Percentiles rank a stretch among this genome's conserved stretches.
phyloP scores from a whole-genome alignment of 2,113 vertebrate genomes.

The Cathartes aura region DNA sequence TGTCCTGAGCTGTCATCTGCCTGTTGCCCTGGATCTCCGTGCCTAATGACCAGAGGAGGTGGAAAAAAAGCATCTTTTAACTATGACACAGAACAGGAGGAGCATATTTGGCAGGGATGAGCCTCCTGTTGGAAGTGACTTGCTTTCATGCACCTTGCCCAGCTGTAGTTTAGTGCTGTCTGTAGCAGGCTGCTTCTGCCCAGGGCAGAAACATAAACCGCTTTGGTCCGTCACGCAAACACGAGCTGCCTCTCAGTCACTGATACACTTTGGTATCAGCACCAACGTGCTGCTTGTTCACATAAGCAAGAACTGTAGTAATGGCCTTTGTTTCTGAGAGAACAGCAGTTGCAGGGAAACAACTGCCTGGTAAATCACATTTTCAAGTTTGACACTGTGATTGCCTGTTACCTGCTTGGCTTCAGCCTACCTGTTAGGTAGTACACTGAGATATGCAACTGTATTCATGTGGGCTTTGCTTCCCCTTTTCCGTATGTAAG shows the following conservation, averaged over 20 bases:
- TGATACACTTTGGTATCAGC: not conserved
- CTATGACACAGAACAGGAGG: not conserved
- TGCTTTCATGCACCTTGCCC: not conserved
- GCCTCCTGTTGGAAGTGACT: not conserved
- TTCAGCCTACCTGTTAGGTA: not conserved
- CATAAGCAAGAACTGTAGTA: not conserved
- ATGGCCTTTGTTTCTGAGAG: not conserved
- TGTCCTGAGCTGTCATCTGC: not conserved
- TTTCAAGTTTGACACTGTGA: not conserved
- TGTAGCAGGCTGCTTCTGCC: not conserved
- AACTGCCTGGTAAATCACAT: not conserved
- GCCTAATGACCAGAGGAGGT: not conserved
- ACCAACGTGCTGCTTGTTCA: not conserved
- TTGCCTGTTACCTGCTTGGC: not conserved
- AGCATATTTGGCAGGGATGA: not conserved
- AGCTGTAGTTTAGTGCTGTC: not conserved
- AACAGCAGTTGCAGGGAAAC: not conserved
- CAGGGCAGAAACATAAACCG: fast-evolving
- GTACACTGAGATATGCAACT: fast-evolving
- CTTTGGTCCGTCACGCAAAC: not conserved
- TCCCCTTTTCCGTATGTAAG: not conserved
- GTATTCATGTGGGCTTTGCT: not conserved
- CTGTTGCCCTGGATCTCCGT: not conserved
- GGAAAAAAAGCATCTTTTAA: not conserved
- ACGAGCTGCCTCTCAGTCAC: not conserved